Evolutionary conservation across 2,113 vertebrate genomes (phyloP), one percentile per base, ranked within the genome.

Genomic region (Glaucidium brasilianum): DNA sequence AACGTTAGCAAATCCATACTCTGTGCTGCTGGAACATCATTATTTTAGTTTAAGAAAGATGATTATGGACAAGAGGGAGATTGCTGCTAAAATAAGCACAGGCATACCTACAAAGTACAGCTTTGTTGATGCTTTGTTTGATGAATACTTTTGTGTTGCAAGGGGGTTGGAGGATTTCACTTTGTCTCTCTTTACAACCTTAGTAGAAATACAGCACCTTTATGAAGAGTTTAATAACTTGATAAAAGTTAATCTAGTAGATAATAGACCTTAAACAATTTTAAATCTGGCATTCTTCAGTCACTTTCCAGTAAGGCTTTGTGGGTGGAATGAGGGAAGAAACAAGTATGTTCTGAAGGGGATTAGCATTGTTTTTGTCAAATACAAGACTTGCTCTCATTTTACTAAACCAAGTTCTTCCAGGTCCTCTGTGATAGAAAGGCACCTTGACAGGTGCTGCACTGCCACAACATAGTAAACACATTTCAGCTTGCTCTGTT

Each of bases 201-300:
- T 60, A 56, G 43, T 14, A 68, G 66, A 87, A 94, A 90, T 35
- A 52, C 2, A 84, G 14, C 22, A 58, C 18, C 39, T 81, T 82
- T 60, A 58, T 18, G 78, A 94, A 75, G 63, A 82, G 47, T 84
- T 97, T 88, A 93, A 76, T 96, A 93, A 87, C 21, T 80, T 88
- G 62, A 58, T 97, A 94, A 96, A 96, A 97, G 25, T 92, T 94
- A 92, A 73, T 83, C 58, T 63, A 26, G 45, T 92, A 26, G 62
- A 69, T 91, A 93, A 91, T 55, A 80, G 37, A 72, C 9, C 90
- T 66, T 12, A 74, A 49, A 73, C 5, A 10, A 41, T 59, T 94
- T 95, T 68, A 92, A 85, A 60, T 60, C 49, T 41, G 80, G 6
- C 11, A 74, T 73, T 86, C n/a, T 59, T 84, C 50, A 72, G 85